These are phyloP conservation scores for Ptiloglossa arizonensis DNA, from an alignment of 1,140 invertebrate species.

Conservation along the genomic window DNA sequence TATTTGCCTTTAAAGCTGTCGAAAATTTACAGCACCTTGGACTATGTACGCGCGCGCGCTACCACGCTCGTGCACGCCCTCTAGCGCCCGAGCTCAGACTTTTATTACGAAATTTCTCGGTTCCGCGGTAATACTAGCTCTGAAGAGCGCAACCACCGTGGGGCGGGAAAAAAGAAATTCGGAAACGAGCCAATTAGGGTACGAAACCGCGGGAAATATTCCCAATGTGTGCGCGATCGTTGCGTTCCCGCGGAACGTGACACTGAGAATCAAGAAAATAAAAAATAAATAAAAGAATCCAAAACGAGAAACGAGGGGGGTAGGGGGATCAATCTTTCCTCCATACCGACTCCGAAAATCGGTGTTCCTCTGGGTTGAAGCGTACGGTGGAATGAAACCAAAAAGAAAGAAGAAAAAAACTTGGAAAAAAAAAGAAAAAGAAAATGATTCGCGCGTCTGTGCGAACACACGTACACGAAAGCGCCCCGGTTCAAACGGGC, in stretches of 20 bases:
- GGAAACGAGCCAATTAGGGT: slow-evolving; percentile 33
- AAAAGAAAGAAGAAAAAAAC: not conserved
- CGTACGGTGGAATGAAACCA: not conserved
- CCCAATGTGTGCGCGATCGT: slow-evolving; percentile 12
- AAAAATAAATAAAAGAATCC: not conserved
- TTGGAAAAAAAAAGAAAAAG: too few species aligned
- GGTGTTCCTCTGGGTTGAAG: not conserved
- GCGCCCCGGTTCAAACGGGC: not conserved
- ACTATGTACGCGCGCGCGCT: too few species aligned
- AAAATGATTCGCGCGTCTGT: not conserved
- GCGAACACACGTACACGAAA: not conserved
- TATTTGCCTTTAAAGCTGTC: slow-evolving; percentile 55
- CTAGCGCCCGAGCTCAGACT: not conserved
- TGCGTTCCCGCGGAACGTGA: too few species aligned
- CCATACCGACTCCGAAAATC: not conserved
- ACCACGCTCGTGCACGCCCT: too few species aligned
- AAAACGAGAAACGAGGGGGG: not conserved
- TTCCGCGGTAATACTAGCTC: slow-evolving; percentile 14
- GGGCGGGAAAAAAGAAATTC: slow-evolving; percentile 30
- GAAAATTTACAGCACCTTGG: slow-evolving; percentile 56
- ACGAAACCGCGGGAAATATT: slow-evolving; percentile 21
- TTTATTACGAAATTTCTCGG: slow-evolving; percentile 59
- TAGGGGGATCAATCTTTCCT: not conserved
- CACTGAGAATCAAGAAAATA: not conserved
- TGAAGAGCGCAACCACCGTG: not conserved